Percentiles rank a stretch among this genome's conserved stretches.
Evolutionary conservation across 2,888 invertebrate genomes (phyloP).

Genomic region (Stegophylla sp.): DNA sequence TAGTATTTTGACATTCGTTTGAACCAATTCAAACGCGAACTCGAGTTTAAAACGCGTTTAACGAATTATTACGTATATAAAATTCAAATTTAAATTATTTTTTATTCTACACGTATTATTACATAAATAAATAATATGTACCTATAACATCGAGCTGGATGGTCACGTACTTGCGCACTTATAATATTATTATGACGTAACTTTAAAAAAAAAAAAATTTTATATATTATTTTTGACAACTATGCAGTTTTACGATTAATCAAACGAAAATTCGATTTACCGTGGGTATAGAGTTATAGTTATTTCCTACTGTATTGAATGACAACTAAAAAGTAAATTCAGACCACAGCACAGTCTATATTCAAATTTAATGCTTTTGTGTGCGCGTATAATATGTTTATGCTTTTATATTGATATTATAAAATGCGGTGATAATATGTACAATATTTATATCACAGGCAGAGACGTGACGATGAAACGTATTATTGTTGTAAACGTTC

Average conservation of each 20-base stretch:
- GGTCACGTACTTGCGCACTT: neutral
- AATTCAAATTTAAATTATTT: conserved; percentile 4
- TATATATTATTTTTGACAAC: neutral
- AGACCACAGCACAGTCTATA: too few species aligned
- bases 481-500: too few species aligned
- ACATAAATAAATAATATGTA: neutral
- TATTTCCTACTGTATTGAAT: too few species aligned
- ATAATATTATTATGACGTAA: neutral
- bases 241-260: neutral
- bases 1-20: neutral
- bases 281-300: too few species aligned
- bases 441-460: too few species aligned
- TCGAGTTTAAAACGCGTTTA: neutral
- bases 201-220: neutral
- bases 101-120: conserved; percentile 6
- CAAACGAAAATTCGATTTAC: too few species aligned
- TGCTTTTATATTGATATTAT: too few species aligned
- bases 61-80: neutral
- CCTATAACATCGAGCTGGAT: neutral
- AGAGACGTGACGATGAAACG: too few species aligned
- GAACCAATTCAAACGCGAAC: neutral
- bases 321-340: too few species aligned
- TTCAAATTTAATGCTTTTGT: too few species aligned
- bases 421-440: too few species aligned
- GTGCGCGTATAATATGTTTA: too few species aligned